phyloP scores from a whole-genome alignment of 2,888 invertebrate genomes.

The Meiosimyza decipiens region DNA sequence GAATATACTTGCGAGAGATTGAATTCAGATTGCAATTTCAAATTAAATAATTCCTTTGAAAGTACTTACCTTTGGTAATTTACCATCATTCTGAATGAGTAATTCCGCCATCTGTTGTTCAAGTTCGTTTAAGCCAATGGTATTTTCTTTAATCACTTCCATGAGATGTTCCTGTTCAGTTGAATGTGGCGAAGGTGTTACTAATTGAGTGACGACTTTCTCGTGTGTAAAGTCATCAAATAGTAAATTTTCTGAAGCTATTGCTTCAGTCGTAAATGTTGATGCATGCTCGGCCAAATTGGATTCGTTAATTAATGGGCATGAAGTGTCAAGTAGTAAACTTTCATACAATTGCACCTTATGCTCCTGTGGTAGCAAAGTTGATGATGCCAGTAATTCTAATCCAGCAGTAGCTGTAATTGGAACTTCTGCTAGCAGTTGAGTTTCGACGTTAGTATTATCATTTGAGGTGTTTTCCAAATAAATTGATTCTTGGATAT shows the following conservation, averaged over 20 bases:
- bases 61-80: slow-evolving; percentile 48
- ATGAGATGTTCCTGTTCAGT: slow-evolving; percentile 58
- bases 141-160: slow-evolving; percentile 56
- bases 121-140: slow-evolving; percentile 19
- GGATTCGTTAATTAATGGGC: slow-evolving; percentile 29
- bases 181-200: slow-evolving; percentile 50
- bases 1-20: no score
- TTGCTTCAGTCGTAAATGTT: slow-evolving; percentile 38
- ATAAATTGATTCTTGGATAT: slow-evolving; percentile 59
- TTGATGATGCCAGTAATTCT: neutral
- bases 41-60: slow-evolving; percentile 13
- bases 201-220: slow-evolving; percentile 34
- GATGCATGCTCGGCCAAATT: neutral
- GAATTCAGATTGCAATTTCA: no score
- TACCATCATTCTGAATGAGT: slow-evolving; percentile 44
- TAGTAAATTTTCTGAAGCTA: slow-evolving; percentile 25
- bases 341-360: slow-evolving; percentile 12
- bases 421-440: neutral
- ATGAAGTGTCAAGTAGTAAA: slow-evolving; percentile 24
- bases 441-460: slow-evolving; percentile 7
- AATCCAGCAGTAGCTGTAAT: slow-evolving; percentile 26
- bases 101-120: slow-evolving; percentile 40
- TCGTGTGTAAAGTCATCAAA: slow-evolving; percentile 19
- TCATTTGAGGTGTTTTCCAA: slow-evolving; percentile 46
- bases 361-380: slow-evolving; percentile 4